A percentile compares a stretch with the other conserved stretches of the same genome.
Evolutionary conservation across 2,888 invertebrate genomes (phyloP).

Genomic region (Vesta saturnalis): DNA sequence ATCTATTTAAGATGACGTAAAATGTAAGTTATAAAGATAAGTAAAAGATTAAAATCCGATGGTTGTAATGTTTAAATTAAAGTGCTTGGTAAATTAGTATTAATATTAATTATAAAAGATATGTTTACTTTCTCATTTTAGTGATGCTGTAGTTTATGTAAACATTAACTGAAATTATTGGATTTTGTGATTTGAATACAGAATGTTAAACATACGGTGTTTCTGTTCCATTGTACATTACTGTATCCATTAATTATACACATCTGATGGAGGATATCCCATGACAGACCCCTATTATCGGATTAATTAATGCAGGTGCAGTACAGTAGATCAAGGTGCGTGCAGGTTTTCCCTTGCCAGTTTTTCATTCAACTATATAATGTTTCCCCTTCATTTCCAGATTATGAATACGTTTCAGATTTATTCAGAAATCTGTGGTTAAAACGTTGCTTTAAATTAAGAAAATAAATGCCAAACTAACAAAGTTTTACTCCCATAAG

Average conservation of each 20-base stretch:
- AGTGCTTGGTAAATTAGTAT: neutral
- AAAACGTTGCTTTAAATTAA: too few relatives aligned
- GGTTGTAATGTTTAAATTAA: neutral
- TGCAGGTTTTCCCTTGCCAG: conserved; percentile 18
- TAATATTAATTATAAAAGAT: conserved; percentile 2
- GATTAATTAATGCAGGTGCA: conserved; percentile 55
- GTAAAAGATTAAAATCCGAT: conserved; percentile 7
- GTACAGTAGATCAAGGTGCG: conserved; percentile 31
- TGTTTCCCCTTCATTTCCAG: neutral
- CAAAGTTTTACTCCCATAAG: too few relatives aligned
- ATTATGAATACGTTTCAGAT: neutral
- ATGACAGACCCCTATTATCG: conserved; percentile 54
- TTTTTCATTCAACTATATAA: conserved; percentile 8
- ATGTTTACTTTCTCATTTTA: conserved; percentile 8
- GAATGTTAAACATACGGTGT: conserved; percentile 49
- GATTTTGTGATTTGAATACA: conserved; percentile 24
- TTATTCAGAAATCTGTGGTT: neutral
- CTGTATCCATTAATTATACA: conserved; percentile 54
- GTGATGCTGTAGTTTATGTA: conserved; percentile 12
- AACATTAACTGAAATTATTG: conserved; percentile 22
- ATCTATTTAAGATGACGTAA: conserved; percentile 10
- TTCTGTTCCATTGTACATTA: conserved; percentile 46
- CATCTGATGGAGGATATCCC: conserved; percentile 56
- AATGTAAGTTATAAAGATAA: conserved; percentile 4
- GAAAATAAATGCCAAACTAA: too few relatives aligned